These are phyloP conservation scores for Chloroceryle aenea DNA, from an alignment of 2,113 vertebrate genomes.

Conservation along the genomic window DNA sequence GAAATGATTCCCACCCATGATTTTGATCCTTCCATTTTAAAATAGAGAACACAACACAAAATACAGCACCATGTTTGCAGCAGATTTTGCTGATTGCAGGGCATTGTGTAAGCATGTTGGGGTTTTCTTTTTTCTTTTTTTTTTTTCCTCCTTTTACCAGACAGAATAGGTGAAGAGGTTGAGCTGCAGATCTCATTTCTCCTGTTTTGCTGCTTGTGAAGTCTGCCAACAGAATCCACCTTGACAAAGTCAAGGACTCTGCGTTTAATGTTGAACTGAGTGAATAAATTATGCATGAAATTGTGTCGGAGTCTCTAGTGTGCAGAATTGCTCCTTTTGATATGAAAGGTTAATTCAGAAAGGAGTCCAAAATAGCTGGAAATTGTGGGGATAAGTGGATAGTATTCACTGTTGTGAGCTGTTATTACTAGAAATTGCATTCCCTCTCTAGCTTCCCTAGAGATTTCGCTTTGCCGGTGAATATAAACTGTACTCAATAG, in stretches of 20 bases:
- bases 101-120: neutral
- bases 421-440: slow-evolving; percentile 88
- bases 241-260: slow-evolving; percentile 90
- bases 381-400: slow-evolving; percentile 87
- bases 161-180: slow-evolving; percentile 81
- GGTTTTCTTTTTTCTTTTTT: slow-evolving; percentile 46
- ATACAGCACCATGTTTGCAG: neutral
- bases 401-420: slow-evolving; percentile 87
- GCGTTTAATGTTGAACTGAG: slow-evolving; percentile 85
- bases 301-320: slow-evolving; percentile 87
- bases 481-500: slow-evolving; percentile 84
- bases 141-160: slow-evolving; percentile 65
- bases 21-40: slow-evolving; percentile 26
- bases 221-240: slow-evolving; percentile 87
- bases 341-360: slow-evolving; percentile 92
- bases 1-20: slow-evolving; percentile 25
- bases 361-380: slow-evolving; percentile 88
- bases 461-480: slow-evolving; percentile 81
- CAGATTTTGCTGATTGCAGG: slow-evolving; percentile 29
- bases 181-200: slow-evolving; percentile 81
- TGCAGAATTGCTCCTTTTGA: slow-evolving; percentile 89
- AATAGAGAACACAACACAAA: neutral
- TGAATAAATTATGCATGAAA: slow-evolving; percentile 92
- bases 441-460: slow-evolving; percentile 80
- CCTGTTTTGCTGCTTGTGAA: slow-evolving; percentile 84